Evolutionary conservation across 1,140 invertebrate species (phyloP).

Genomic region (Aphis gossypii): DNA sequence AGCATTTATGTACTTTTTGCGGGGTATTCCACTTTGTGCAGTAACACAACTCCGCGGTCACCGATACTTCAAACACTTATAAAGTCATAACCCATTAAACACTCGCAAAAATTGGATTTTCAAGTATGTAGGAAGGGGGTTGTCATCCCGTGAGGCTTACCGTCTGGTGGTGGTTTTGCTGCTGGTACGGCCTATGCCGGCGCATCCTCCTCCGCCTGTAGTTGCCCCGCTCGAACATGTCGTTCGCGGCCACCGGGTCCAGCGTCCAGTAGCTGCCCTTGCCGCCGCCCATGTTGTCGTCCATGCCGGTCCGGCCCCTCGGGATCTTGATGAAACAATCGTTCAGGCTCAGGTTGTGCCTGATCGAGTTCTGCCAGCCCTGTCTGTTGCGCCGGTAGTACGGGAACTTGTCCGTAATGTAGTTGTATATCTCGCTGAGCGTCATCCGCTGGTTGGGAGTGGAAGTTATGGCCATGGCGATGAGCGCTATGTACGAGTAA

Average conservation of each 20-base stretch:
- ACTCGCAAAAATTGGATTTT: too few relatives aligned
- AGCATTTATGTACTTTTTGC: too few relatives aligned
- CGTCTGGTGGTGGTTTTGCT: slow-evolving; percentile 1
- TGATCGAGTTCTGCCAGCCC: slow-evolving; percentile 93
- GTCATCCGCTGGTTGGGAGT: slow-evolving; percentile 93
- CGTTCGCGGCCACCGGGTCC: slow-evolving; percentile 90
- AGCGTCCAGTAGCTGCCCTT: slow-evolving; percentile 98
- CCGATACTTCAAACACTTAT: too few relatives aligned
- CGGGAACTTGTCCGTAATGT: slow-evolving; percentile 95
- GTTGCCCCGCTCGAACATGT: slow-evolving; percentile 97
- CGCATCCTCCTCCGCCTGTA: slow-evolving; percentile 61
- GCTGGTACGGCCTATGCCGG: slow-evolving; percentile 55
- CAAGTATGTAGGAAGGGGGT: too few relatives aligned
- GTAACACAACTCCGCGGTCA: too few relatives aligned
- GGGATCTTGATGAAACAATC: slow-evolving; percentile 98
- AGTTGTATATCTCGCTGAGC: slow-evolving; percentile 95
- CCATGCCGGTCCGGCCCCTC: slow-evolving; percentile 66
- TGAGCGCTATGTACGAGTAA: slow-evolving; percentile 97
- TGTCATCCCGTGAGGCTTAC: neutral
- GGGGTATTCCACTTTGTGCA: too few relatives aligned
- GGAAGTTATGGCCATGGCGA: slow-evolving; percentile 97
- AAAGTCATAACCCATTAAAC: too few relatives aligned
- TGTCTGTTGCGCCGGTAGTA: slow-evolving; percentile 98
- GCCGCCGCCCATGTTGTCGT: slow-evolving; percentile 86
- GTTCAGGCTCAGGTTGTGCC: slow-evolving; percentile 96